Percentiles rank a stretch among this genome's conserved stretches.
These are phyloP conservation scores for Rhinoderma darwinii DNA, from an alignment of 2,113 vertebrate genomes.

Conservation along the genomic window DNA sequence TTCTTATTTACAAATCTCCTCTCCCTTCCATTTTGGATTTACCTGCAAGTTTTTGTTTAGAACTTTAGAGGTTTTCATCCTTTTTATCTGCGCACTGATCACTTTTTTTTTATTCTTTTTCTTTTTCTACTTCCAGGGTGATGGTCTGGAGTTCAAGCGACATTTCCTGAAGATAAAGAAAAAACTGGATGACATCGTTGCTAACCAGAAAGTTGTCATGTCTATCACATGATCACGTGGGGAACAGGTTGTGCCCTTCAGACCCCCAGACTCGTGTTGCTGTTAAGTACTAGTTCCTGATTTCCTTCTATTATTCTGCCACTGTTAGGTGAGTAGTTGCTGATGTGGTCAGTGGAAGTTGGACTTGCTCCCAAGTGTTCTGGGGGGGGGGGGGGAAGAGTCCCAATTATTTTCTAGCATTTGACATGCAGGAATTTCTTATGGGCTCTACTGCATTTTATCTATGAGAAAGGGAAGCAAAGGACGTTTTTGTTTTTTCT, in stretches of 20 bases:
- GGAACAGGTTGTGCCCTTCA: no score
- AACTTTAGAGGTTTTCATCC: not conserved
- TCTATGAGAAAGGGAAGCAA: not conserved
- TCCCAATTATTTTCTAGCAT: not conserved
- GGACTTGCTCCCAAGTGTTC: not conserved
- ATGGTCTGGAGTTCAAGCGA: slow-evolving; percentile 95
- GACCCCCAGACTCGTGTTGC: not conserved
- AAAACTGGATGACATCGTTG: slow-evolving; percentile 86
- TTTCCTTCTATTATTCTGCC: slow-evolving; percentile 8
- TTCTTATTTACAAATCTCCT: no score
- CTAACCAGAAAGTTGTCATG: slow-evolving; percentile 84
- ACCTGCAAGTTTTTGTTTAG: not conserved
- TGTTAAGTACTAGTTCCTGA: slow-evolving; percentile 27
- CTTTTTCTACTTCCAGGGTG: slow-evolving; percentile 76
- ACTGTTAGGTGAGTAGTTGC: slow-evolving; percentile 8
- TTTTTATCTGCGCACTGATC: not conserved
- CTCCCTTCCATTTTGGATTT: no score
- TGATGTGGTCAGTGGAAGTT: not conserved
- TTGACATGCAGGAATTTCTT: not conserved
- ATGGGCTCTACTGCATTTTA: not conserved
- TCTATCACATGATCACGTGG: slow-evolving; percentile 73
- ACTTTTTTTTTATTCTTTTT: not conserved
- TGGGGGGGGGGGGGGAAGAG: not conserved
- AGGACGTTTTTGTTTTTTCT: not conserved
- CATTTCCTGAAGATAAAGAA: slow-evolving; percentile 93